Evolutionary conservation across 2,113 vertebrate genomes (phyloP), one percentile per base, ranked within the genome.

Genomic region (Petromus typicus): DNA sequence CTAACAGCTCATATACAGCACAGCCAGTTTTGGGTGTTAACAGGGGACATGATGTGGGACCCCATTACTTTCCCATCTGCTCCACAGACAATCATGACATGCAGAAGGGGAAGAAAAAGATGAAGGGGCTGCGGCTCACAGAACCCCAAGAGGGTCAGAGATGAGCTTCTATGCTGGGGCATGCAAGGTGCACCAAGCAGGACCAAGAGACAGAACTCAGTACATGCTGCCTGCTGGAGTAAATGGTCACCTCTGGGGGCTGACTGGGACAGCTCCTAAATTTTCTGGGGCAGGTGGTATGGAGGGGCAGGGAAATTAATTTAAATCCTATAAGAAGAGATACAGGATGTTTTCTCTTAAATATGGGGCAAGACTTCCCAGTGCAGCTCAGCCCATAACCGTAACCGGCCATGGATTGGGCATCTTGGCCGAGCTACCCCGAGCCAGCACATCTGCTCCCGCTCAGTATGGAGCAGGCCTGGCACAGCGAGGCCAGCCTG

Each of bases 51-150:
- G 45, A 48, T 45, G 4, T 27, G 63, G 30, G 79, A 43, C n/a
- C 40, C 56, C 7, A 48, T 34, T 25, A 25, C 32, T 3, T 61
- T 34, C 76, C 43, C 1, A 0, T 54, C 79, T 57, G 89, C 32
- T 76, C 81, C 40, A 48, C 56, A 73, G 59, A 76, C 11, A 34
- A 40, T 4, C 51, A 0, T 3, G 32, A 32, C 14, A 63, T 0
- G 37, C 1, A 2, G 45, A 23, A 12, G 0, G 61, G 56, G 64
- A 27, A 18, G 40, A 34, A 37, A 43, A 56, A 4, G 32, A 48
- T 3, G 10, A 45, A 61, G 37, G 61, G 14, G 3, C 4, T 17
- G 7, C 27, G 34, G 0, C 10, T 1, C 20, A 16, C 1, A 11
- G n/a, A 27, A 23, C 20, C 23, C 17, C 2, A 8, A 1, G 40